Evolutionary conservation across 2,113 vertebrate species (phyloP), one percentile per base, ranked within the genome.

Genomic region (Grus americana): DNA sequence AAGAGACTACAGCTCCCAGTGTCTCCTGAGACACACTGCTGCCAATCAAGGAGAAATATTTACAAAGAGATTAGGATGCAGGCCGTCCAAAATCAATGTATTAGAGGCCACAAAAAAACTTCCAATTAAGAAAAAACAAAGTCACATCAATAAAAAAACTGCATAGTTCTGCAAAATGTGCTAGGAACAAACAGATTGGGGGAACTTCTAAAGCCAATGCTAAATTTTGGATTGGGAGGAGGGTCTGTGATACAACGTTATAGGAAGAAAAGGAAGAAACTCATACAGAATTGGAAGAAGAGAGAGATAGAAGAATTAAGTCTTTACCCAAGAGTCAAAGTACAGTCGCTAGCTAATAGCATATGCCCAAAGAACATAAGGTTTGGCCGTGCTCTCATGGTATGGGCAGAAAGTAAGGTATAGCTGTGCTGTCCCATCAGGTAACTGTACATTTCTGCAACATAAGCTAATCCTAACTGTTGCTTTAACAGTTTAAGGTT

Each of bases 1-100:
- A 97, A 93, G 84, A 93, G 61, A 95, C 42, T 57, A 40, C 50
- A 89, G 79, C 46, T 97, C 83, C 71, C 44, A 65, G 72, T 54
- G 79, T 95, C 97, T 97, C 95, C 26, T 67, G 95, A 97, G 95
- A 80, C 55, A 57, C 12, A 7, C 4, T 50, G 15, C 68, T 98
- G 93, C 96, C 97, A 97, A 36, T 94, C 94, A 97, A 81, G 40
- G 32, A 80, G 62, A 47, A 70, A 76, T 87, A 80, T 87, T 92
- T 95, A 59, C 54, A 36, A 92, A 96, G 61, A 92, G 8, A 76
- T 82, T 88, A 95, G 55, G 76, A 71, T 62, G 5, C 8, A 84
- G 15, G 55, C 11, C 16, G 32, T 22, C 49, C 55, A 54, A 94
- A 93, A 97, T 95, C 58, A 58, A 95, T 95, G 75, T 59, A 84